These are phyloP conservation scores for Lochmaea capreae DNA, from an alignment of 2,888 invertebrate genomes.

Conservation along the genomic window DNA sequence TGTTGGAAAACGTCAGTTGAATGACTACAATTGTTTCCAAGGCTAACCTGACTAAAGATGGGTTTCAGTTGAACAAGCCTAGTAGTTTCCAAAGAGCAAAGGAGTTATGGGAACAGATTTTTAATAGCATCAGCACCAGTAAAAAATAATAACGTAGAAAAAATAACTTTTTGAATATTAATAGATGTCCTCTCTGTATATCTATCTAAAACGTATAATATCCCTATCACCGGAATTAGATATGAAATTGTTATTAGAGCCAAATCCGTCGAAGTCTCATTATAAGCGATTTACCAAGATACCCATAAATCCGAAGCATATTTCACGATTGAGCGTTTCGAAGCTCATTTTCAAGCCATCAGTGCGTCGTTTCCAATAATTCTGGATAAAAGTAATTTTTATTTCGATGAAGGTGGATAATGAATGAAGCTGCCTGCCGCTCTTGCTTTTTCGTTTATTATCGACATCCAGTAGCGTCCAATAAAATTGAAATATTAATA, in stretches of 20 bases:
- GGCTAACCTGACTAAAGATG: too few species aligned
- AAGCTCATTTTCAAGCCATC: constrained; percentile 8
- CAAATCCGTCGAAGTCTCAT: constrained; percentile 25
- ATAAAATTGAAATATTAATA: not conserved
- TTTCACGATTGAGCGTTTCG: constrained; percentile 30
- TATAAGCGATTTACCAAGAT: constrained; percentile 33
- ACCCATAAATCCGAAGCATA: constrained; percentile 32
- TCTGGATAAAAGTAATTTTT: constrained; percentile 32
- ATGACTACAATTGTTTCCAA: too few species aligned
- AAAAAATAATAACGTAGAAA: not conserved
- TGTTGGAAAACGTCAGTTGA: too few species aligned
- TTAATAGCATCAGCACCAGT: too few species aligned
- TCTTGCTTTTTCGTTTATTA: not conserved
- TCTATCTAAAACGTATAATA: not conserved
- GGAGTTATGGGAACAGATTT: too few species aligned
- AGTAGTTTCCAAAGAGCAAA: too few species aligned
- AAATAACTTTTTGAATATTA: not conserved
- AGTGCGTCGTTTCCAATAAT: constrained; percentile 29
- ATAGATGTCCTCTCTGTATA: not conserved
- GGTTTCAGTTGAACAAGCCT: too few species aligned
- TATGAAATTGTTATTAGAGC: constrained; percentile 29
- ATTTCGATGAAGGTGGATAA: constrained; percentile 24
- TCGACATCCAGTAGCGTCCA: not conserved
- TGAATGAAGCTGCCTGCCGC: constrained; percentile 16
- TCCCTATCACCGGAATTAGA: constrained; percentile 22